Conservation (phyloP, 2,113 vertebrate genomes). For the Pelmatolapia mariae region DNA sequence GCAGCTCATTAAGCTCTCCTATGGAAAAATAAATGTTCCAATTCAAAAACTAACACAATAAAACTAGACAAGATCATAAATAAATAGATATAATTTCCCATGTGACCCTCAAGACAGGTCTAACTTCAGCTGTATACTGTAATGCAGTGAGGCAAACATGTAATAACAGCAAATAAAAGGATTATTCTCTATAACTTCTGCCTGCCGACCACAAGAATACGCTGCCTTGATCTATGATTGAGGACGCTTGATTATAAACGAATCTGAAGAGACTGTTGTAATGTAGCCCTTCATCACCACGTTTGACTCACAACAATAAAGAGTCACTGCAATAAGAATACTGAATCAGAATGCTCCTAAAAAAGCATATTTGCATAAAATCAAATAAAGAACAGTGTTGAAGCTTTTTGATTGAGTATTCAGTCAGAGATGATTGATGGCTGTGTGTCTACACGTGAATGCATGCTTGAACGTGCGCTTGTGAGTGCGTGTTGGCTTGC, state of each 20-base stretch:
- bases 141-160: not conserved
- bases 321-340: not conserved
- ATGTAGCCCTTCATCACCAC: not conserved
- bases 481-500: slow-evolving; percentile 5
- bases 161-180: slow-evolving; percentile 4
- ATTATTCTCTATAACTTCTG: not conserved
- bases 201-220: not conserved
- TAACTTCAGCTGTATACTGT: not conserved
- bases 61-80: slow-evolving; percentile 33
- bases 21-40: slow-evolving; percentile 52
- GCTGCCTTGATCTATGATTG: not conserved
- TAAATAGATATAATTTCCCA: slow-evolving; percentile 49
- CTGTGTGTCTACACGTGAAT: not conserved
- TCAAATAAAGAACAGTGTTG: not conserved
- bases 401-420: not conserved
- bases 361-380: not conserved
- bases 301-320: slow-evolving; percentile 11
- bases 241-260: slow-evolving; percentile 5
- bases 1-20: slow-evolving; percentile 44
- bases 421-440: not conserved
- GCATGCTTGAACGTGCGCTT: not conserved
- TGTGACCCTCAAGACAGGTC: not conserved
- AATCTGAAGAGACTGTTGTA: not conserved
- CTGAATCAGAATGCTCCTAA: not conserved
- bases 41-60: slow-evolving; percentile 45